A percentile compares a stretch with the other conserved stretches of the same genome.
Conservation (phyloP, 2,113 vertebrate species). For the Myocastor coypus region DNA sequence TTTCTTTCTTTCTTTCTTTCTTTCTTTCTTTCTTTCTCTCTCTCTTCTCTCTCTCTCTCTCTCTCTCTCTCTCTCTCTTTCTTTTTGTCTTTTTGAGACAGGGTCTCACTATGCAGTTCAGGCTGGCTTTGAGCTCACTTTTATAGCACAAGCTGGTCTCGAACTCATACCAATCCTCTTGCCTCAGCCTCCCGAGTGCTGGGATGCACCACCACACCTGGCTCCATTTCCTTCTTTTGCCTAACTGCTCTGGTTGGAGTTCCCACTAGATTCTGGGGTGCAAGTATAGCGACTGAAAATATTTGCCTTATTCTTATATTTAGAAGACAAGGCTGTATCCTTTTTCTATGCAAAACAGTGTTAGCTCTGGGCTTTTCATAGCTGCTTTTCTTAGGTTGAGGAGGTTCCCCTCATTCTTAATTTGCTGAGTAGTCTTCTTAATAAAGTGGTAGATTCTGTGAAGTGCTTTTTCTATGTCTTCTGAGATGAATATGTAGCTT, state of each 20-base stretch:
- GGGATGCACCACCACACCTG: no score
- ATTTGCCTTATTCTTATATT: slow-evolving; percentile 11
- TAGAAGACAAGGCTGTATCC: background rate
- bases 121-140: no score
- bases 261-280: background rate
- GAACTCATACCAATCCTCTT: no score
- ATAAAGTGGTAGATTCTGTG: background rate
- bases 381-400: background rate
- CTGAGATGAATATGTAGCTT: background rate
- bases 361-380: background rate
- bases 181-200: no score
- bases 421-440: background rate
- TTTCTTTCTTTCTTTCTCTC: no score
- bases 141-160: no score
- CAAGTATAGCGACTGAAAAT: background rate
- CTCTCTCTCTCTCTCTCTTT: no score
- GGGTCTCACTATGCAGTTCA: no score
- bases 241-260: background rate
- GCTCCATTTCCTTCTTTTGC: background rate
- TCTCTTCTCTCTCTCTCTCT: no score
- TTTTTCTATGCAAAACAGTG: background rate
- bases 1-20: no score
- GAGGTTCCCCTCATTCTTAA: background rate
- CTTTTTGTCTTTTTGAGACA: no score
- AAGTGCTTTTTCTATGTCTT: slow-evolving; percentile 17